A percentile compares a stretch with the other conserved stretches of the same genome.
Conservation (phyloP, 2,888 invertebrate genomes). For the Orchesella flavescens region DNA sequence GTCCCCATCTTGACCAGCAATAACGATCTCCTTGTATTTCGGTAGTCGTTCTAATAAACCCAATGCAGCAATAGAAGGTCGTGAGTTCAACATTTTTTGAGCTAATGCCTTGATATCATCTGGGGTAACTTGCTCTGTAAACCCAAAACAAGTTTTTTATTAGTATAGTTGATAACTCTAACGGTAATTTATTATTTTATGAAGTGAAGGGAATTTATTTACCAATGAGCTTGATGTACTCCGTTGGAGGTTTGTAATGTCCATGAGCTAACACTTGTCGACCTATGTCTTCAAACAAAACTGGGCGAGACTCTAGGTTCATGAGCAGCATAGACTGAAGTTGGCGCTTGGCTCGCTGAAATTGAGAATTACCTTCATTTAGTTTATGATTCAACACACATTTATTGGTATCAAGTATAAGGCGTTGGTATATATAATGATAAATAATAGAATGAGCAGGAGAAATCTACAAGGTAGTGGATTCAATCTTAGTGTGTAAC, state of each 20-base stretch:
- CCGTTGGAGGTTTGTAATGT: slow-evolving; percentile 88
- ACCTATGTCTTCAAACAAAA: slow-evolving; percentile 98
- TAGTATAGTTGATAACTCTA: background rate
- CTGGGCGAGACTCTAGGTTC: slow-evolving; percentile 98
- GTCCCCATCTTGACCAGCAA: background rate
- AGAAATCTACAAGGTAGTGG: no score
- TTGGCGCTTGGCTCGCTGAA: slow-evolving; percentile 94
- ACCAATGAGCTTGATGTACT: slow-evolving; percentile 96
- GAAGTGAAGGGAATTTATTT: slow-evolving; percentile 45
- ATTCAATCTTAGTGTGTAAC: no score
- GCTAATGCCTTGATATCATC: slow-evolving; percentile 92
- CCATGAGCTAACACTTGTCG: slow-evolving; percentile 96
- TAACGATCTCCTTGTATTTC: slow-evolving; percentile 77
- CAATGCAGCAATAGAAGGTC: slow-evolving; percentile 92
- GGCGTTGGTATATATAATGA: no score
- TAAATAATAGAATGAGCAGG: no score
- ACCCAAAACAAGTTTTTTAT: background rate
- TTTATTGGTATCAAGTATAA: background rate
- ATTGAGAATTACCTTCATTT: slow-evolving; percentile 57
- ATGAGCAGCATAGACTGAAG: slow-evolving; percentile 98
- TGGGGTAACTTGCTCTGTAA: slow-evolving; percentile 88
- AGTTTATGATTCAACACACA: background rate
- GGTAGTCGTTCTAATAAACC: slow-evolving; percentile 89
- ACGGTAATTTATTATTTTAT: background rate
- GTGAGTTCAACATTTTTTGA: slow-evolving; percentile 85